A percentile compares a stretch with the other conserved stretches of the same genome.
These are phyloP conservation scores for Latrodectus hesperus DNA, from an alignment of 2,888 invertebrate genomes.

Conservation along the genomic window DNA sequence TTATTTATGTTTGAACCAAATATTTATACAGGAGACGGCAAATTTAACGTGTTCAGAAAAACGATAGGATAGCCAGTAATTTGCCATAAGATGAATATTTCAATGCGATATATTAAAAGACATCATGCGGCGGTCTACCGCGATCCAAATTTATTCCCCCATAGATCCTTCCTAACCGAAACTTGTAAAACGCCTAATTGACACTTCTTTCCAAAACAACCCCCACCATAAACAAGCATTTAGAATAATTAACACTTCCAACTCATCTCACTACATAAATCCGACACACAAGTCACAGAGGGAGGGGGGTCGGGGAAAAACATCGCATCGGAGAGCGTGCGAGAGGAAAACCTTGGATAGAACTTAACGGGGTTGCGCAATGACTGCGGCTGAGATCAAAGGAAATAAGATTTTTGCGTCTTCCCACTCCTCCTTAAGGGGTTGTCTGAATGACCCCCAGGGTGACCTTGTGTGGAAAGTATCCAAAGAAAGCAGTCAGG, in stretches of 20 bases:
- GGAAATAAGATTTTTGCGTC: constrained; percentile 7
- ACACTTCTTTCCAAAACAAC: too few relatives aligned
- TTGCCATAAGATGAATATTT: too few relatives aligned
- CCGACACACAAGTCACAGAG: neutral
- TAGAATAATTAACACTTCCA: neutral
- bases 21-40: too few relatives aligned
- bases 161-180: too few relatives aligned
- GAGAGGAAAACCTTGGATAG: neutral
- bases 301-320: neutral
- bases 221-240: neutral
- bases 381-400: constrained; percentile 46
- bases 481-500: constrained; percentile 44
- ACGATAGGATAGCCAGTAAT: too few relatives aligned
- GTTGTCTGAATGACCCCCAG: constrained; percentile 35
- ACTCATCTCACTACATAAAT: neutral
- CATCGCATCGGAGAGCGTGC: neutral
- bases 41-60: too few relatives aligned
- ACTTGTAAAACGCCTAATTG: too few relatives aligned
- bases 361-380: constrained; percentile 42
- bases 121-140: too few relatives aligned
- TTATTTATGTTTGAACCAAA: too few relatives aligned
- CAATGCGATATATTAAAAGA: too few relatives aligned
- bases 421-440: constrained; percentile 4
- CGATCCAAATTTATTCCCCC: too few relatives aligned
- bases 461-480: constrained; percentile 29